A percentile compares a stretch with the other conserved stretches of the same genome.
phyloP scores from a whole-genome alignment of 1,140 invertebrate species.

The Caerostris darwini region DNA sequence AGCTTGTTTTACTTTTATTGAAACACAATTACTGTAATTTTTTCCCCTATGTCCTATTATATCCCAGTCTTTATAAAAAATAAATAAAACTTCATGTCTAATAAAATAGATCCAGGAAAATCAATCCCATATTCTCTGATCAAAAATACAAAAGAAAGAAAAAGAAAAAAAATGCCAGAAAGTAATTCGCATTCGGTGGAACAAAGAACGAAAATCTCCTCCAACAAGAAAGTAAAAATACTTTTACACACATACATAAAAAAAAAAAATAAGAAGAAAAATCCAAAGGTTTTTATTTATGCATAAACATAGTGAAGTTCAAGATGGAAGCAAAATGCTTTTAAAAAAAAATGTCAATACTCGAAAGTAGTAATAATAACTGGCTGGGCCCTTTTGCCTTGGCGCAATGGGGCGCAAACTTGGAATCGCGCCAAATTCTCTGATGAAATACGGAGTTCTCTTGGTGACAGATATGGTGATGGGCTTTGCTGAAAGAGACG shows the following conservation, averaged over 20 bases:
- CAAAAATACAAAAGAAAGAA: background rate
- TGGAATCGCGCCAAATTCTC: constrained; percentile 58
- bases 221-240: background rate
- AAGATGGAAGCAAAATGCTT: constrained; percentile 14
- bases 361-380: constrained; percentile 63
- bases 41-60: too few relatives aligned
- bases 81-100: background rate
- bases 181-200: background rate
- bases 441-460: constrained; percentile 75
- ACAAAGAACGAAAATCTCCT: background rate
- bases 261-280: background rate
- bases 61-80: background rate
- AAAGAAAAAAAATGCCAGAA: background rate
- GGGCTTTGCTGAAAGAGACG: constrained; percentile 70
- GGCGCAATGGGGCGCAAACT: constrained; percentile 72
- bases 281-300: constrained; percentile 17
- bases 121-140: background rate
- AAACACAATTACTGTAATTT: too few relatives aligned
- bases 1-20: too few relatives aligned
- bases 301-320: constrained; percentile 3
- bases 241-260: background rate
- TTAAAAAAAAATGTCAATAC: constrained; percentile 38
- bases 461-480: constrained; percentile 76
- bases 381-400: background rate
- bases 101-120: background rate